A percentile compares a stretch with the other conserved stretches of the same genome.
phyloP scores from a whole-genome alignment of 2,797 vertebrate genomes.

The Trichosurus vulpecula region DNA sequence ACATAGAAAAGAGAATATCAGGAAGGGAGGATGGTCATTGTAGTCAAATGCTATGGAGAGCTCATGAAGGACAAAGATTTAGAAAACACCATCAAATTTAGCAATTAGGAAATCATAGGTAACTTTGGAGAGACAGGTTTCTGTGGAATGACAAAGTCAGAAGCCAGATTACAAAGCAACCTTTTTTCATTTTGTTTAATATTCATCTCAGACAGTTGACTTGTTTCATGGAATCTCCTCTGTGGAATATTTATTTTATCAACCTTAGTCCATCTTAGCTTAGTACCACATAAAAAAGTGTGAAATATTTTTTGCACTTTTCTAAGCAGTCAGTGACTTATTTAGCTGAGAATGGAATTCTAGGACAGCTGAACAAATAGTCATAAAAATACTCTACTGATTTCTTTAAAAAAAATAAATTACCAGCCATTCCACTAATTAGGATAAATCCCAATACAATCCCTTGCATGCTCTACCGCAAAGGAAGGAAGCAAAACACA shows the following conservation, averaged over 20 bases:
- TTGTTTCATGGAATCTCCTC: neutral
- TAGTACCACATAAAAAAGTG: neutral
- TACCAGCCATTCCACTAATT: neutral
- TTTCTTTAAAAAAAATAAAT: neutral
- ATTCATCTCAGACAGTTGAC: slow-evolving; percentile 6
- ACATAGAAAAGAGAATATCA: neutral
- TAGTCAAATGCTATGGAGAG: neutral
- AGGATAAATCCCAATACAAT: neutral
- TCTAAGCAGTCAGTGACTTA: neutral
- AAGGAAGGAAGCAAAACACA: slow-evolving; percentile 16
- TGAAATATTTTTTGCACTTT: neutral
- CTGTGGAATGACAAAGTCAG: neutral
- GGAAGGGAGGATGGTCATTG: neutral
- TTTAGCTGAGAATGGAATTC: slow-evolving; percentile 9
- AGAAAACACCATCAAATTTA: neutral
- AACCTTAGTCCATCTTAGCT: neutral
- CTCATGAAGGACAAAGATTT: neutral
- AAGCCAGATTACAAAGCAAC: neutral
- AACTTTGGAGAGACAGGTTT: neutral
- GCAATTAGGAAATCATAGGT: neutral
- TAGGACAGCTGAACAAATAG: slow-evolving; percentile 62
- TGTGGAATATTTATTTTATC: slow-evolving; percentile 1
- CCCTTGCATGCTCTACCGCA: neutral
- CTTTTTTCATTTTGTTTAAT: slow-evolving; percentile 1
- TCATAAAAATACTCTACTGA: slow-evolving; percentile 42